Percentiles rank a stretch among this genome's conserved stretches.
These are phyloP conservation scores for Mythimna ferrago DNA, from an alignment of 2,888 invertebrate species.

Conservation along the genomic window DNA sequence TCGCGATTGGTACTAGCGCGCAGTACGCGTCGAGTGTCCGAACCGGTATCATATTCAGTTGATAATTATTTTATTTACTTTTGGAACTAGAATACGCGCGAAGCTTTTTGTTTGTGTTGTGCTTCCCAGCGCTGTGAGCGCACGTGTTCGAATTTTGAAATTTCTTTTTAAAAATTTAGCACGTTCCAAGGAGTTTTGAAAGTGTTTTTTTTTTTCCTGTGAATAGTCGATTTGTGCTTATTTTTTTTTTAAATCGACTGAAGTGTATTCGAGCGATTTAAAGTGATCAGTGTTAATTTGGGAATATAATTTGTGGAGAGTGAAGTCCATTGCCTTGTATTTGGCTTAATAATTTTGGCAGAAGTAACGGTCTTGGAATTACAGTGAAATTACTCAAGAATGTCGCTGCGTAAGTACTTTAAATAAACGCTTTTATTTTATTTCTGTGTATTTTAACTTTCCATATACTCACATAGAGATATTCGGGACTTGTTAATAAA, in stretches of 20 bases:
- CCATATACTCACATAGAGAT: not conserved
- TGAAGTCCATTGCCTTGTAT: slow-evolving; percentile 30
- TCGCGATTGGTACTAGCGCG: slow-evolving; percentile 65
- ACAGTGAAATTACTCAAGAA: slow-evolving; percentile 46
- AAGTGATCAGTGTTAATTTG: slow-evolving; percentile 30
- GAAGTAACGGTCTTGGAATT: slow-evolving; percentile 35
- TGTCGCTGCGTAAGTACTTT: slow-evolving; percentile 58
- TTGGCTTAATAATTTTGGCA: slow-evolving; percentile 51
- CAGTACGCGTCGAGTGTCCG: slow-evolving; percentile 67
- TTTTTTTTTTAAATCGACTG: slow-evolving; percentile 26
- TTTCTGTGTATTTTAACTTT: not conserved
- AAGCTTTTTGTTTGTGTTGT: slow-evolving; percentile 53
- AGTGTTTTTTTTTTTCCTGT: slow-evolving; percentile 13
- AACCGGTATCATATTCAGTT: slow-evolving; percentile 58
- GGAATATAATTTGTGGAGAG: slow-evolving; percentile 23
- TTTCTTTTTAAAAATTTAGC: slow-evolving; percentile 17
- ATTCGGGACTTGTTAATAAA: not conserved
- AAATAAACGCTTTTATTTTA: not conserved
- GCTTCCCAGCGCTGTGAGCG: slow-evolving; percentile 33
- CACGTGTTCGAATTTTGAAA: slow-evolving; percentile 52
- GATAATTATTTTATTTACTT: slow-evolving; percentile 67
- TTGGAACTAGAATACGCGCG: slow-evolving; percentile 56
- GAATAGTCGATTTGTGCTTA: slow-evolving; percentile 16
- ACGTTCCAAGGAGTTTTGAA: not conserved
- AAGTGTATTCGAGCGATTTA: slow-evolving; percentile 20